phyloP scores from a whole-genome alignment of 2,888 invertebrate genomes.

The Himalopsyche japonica region DNA sequence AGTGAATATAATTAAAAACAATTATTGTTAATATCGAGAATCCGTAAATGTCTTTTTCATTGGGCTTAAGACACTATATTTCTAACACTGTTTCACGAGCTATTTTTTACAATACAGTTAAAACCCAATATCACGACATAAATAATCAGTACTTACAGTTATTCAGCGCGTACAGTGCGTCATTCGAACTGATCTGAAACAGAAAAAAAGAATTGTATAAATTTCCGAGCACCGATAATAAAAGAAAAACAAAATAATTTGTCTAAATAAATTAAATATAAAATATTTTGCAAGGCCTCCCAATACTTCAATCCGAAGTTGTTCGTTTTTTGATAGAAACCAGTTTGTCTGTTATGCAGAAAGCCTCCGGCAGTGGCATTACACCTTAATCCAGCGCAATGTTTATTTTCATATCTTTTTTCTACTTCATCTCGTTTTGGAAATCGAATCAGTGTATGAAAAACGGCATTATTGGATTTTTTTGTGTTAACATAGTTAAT shows the following conservation, averaged over 20 bases:
- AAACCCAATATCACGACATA: background rate
- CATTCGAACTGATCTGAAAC: conserved; percentile 15
- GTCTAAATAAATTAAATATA: background rate
- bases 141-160: background rate
- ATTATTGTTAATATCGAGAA: too few species aligned
- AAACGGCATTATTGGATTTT: background rate
- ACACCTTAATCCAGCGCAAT: background rate
- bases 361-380: background rate
- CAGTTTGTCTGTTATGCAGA: conserved; percentile 16
- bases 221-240: too few species aligned
- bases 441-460: background rate
- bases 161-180: background rate
- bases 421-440: background rate
- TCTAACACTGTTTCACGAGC: too few species aligned
- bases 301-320: conserved; percentile 2
- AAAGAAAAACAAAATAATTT: too few species aligned
- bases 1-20: too few species aligned
- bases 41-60: too few species aligned
- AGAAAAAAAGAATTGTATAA: background rate
- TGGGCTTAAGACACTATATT: too few species aligned
- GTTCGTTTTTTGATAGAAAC: conserved; percentile 25
- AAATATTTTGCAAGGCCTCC: background rate
- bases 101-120: too few species aligned
- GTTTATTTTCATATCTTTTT: conserved; percentile 2
- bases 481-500: too few species aligned